These are phyloP conservation scores for Liparis tanakae DNA, from an alignment of 2,797 vertebrate species.

Conservation along the genomic window DNA sequence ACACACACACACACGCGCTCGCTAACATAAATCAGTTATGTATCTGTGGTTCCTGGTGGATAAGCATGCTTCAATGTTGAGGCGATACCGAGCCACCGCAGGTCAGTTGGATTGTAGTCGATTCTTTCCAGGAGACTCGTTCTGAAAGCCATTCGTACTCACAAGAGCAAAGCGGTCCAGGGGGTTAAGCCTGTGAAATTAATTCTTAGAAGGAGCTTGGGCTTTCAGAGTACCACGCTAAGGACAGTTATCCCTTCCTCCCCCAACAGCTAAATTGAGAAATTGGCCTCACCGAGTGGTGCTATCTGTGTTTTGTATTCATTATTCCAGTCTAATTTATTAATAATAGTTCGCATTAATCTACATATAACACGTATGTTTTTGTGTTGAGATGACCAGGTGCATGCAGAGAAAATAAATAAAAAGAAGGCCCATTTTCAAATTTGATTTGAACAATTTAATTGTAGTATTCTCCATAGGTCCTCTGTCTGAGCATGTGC, in stretches of 20 bases:
- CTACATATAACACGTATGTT: background rate
- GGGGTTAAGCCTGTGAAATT: constrained; percentile 62
- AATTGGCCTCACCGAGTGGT: constrained; percentile 9
- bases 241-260: constrained; percentile 45
- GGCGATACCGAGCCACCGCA: constrained; percentile 9
- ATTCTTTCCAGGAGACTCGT: constrained; percentile 47
- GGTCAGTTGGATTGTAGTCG: constrained; percentile 14
- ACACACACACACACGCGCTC: too few relatives aligned
- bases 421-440: constrained; percentile 3
- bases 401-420: background rate
- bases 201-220: constrained; percentile 67
- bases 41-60: background rate
- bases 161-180: constrained; percentile 51
- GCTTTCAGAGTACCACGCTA: constrained; percentile 49
- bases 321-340: constrained; percentile 17
- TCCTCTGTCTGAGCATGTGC: constrained; percentile 10
- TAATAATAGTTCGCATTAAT: constrained; percentile 4
- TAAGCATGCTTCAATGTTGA: constrained; percentile 22
- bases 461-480: constrained; percentile 20
- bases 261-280: constrained; percentile 13
- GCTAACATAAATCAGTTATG: background rate
- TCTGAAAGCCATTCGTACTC: constrained; percentile 36
- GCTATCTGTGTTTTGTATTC: constrained; percentile 9
- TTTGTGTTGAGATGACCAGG: background rate
- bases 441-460: constrained; percentile 25